Evolutionary conservation across 2,113 vertebrate species (phyloP), one percentile per base, ranked within the genome.

Genomic region (Elachura formosa): DNA sequence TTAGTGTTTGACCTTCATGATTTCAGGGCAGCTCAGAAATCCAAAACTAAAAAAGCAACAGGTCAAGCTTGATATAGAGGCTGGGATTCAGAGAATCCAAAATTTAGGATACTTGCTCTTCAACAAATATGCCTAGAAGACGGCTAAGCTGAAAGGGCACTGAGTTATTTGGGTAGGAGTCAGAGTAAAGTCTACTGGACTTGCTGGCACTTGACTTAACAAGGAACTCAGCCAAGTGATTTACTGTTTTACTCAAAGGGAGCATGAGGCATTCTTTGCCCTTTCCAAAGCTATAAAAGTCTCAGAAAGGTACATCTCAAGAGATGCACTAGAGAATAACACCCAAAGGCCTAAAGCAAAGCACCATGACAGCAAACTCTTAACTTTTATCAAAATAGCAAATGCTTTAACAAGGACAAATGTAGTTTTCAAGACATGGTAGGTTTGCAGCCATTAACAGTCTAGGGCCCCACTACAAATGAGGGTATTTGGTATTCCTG

Each of bases 251-350:
- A 31, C 24, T 75, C 52, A 66, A 80, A 89, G 89, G 91, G 96
- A 94, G 77, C 63, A 63, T 79, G 93, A 91, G 68, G 62, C 55
- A 95, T 95, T 96, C 51, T 77, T 90, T 81, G 64, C 31, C 66
- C 26, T 67, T 86, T 71, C 74, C 87, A 68, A 88, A 75, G 45
- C 58, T 88, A 48, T 86, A 89, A 91, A 77, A 76, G 31, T 33
- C 61, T 80, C 40, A 43, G 63, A 93, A 79, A 87, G 83, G 56
- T 80, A 63, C 28, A 12, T 88, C 58, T 76, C 54, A 43, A 49
- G 21, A 52, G 61, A n/a, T 40, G 11, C 8, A 51, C 36, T 34
- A 46, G 14, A 76, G 41, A 93, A 14, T 49, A 85, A 78, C 72
- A 87, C 24, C 46, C 43, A 36, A 38, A 64, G 69, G 73, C 19